Conservation (phyloP, 2,888 invertebrate genomes). For the Amphipyra berbera region DNA sequence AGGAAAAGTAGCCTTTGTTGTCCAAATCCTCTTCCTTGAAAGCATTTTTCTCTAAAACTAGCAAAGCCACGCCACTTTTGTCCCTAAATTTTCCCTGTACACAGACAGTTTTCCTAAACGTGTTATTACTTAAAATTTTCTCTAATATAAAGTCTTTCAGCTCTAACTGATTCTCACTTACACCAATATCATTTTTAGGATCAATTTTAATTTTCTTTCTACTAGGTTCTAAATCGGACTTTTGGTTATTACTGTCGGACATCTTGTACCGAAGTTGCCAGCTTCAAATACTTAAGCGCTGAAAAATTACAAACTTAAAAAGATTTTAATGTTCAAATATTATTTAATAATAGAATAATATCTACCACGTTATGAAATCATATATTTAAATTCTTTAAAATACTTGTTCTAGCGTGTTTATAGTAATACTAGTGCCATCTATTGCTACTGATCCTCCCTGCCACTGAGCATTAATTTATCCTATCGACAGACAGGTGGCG, state of each 20-base stretch:
- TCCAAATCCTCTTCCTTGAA: slow-evolving; percentile 92
- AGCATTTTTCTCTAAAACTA: slow-evolving; percentile 95
- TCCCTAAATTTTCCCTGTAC: slow-evolving; percentile 92
- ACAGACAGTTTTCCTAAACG: slow-evolving; percentile 92
- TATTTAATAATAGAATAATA: too few relatives aligned
- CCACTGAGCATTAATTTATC: too few relatives aligned
- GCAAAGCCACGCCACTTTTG: slow-evolving; percentile 91
- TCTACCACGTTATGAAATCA: too few relatives aligned
- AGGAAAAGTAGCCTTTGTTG: slow-evolving; percentile 90
- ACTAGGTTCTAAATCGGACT: slow-evolving; percentile 72
- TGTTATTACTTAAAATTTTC: slow-evolving; percentile 93
- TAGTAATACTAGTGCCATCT: too few relatives aligned
- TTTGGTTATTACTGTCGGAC: slow-evolving; percentile 82
- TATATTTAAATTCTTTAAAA: too few relatives aligned
- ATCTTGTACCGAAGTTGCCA: slow-evolving; percentile 80
- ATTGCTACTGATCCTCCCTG: too few relatives aligned
- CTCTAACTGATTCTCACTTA: slow-evolving; percentile 76
- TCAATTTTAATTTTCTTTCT: slow-evolving; percentile 84
- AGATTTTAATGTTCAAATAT: neutral
- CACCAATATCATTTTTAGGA: slow-evolving; percentile 77
- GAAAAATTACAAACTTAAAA: neutral
- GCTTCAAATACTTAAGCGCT: slow-evolving; percentile 29
- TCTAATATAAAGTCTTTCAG: slow-evolving; percentile 92
- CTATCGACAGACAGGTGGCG: too few relatives aligned
- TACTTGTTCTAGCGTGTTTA: too few relatives aligned